Conservation (phyloP, 53 echinoderm and acorn worm genomes). For the Apostichopus leukothele region DNA sequence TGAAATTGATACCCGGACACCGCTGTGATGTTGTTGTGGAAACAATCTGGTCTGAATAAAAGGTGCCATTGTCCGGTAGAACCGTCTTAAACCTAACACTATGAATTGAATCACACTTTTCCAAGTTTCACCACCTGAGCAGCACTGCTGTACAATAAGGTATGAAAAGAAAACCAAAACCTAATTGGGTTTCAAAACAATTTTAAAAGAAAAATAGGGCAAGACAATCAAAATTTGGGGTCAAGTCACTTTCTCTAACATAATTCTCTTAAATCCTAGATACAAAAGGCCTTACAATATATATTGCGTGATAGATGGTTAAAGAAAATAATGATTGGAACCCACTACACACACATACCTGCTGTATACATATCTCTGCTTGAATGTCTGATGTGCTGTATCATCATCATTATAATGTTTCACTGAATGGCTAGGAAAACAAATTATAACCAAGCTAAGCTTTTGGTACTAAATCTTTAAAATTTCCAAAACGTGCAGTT, state of each 20-base stretch:
- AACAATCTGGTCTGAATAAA: slow-evolving; percentile 1
- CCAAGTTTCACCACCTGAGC: background rate
- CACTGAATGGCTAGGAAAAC: too few relatives aligned
- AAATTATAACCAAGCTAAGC: too few relatives aligned
- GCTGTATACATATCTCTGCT: too few relatives aligned
- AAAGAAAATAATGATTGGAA: too few relatives aligned
- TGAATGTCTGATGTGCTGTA: too few relatives aligned
- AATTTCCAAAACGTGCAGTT: too few relatives aligned
- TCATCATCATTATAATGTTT: too few relatives aligned
- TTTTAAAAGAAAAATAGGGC: background rate
- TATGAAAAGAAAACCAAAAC: background rate
- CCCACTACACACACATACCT: too few relatives aligned
- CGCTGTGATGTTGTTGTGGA: background rate
- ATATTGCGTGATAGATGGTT: too few relatives aligned
- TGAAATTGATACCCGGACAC: background rate
- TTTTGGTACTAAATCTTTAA: too few relatives aligned
- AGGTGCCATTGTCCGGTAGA: slow-evolving; percentile 24
- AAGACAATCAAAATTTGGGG: background rate
- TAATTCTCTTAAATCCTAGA: background rate
- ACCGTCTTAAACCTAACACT: background rate
- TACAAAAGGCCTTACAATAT: too few relatives aligned
- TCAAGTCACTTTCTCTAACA: background rate
- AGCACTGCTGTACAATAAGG: background rate
- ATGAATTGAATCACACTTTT: background rate
- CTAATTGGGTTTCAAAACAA: background rate